phyloP scores from a whole-genome alignment of 2,113 vertebrate species.

The Cyprinodon variegatus region DNA sequence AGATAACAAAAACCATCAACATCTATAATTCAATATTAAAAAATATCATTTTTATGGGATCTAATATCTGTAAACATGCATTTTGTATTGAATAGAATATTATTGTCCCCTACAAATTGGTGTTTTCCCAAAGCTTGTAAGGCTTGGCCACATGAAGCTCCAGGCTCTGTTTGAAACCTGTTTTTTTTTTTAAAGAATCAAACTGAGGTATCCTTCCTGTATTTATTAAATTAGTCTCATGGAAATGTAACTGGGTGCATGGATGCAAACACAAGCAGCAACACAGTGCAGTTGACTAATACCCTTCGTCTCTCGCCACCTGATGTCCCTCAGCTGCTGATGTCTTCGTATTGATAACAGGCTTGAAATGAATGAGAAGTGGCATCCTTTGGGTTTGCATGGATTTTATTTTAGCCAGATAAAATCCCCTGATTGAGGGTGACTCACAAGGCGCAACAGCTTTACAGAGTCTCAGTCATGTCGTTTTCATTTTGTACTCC shows the following conservation, averaged over 20 bases:
- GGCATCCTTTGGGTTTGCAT: conserved; percentile 43
- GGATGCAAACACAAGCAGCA: conserved; percentile 11
- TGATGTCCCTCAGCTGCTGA: conserved; percentile 51
- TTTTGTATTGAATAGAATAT: neutral
- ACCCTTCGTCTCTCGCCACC: conserved; percentile 41
- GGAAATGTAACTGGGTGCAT: conserved; percentile 1
- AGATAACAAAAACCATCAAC: neutral
- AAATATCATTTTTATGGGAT: neutral
- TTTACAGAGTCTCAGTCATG: conserved; percentile 42
- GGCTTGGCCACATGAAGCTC: neutral
- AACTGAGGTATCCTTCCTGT: neutral
- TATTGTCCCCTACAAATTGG: neutral
- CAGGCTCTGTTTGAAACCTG: neutral
- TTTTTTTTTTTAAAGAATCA: neutral
- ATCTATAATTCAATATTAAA: neutral
- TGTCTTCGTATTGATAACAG: conserved; percentile 34
- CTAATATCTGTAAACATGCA: neutral
- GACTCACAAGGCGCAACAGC: conserved; percentile 17
- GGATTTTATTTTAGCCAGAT: conserved; percentile 51
- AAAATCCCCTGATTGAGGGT: conserved; percentile 50
- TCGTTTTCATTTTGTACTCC: conserved; percentile 48
- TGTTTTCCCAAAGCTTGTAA: neutral
- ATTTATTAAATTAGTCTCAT: conserved; percentile 1
- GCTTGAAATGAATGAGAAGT: conserved; percentile 50
- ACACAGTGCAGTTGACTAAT: conserved; percentile 24